A percentile compares a stretch with the other conserved stretches of the same genome.
phyloP scores from a whole-genome alignment of 1,140 invertebrate species.

The Brachionus koreanus region DNA sequence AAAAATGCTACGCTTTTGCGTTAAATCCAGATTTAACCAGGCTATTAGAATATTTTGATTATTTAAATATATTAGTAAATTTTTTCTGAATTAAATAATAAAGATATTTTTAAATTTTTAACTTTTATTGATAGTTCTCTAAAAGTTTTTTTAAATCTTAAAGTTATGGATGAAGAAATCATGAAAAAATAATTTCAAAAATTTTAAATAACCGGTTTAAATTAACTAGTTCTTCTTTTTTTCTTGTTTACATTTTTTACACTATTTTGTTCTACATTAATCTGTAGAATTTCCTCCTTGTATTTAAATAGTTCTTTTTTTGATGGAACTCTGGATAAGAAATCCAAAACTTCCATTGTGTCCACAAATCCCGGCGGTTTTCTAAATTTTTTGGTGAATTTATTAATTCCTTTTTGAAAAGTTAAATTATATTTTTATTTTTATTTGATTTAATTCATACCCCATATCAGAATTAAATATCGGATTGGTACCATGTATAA shows the following conservation, averaged over 20 bases:
- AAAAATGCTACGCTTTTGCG: no score
- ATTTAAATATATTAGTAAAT: no score
- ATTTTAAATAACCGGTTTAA: background rate
- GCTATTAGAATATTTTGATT: no score
- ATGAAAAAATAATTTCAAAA: no score
- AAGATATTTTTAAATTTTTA: no score
- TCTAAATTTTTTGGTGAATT: conserved; percentile 88
- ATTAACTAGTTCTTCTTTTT: background rate
- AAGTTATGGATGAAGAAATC: no score
- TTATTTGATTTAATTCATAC: conserved; percentile 55
- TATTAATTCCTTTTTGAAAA: conserved; percentile 68
- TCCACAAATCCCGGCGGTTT: conserved; percentile 81
- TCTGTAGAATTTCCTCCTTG: background rate
- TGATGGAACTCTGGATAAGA: conserved; percentile 88
- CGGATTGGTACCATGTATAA: conserved; percentile 85
- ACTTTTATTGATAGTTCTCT: no score
- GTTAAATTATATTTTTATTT: background rate
- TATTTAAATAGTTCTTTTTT: conserved; percentile 72
- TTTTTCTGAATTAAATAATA: no score
- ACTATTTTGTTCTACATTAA: background rate
- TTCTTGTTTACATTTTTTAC: background rate
- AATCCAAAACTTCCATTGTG: conserved; percentile 94
- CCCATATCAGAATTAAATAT: conserved; percentile 88
- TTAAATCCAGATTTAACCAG: no score
- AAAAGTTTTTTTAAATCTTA: no score